Evolutionary conservation across 2,113 vertebrate species (phyloP).

Genomic region (Sialia sialis): DNA sequence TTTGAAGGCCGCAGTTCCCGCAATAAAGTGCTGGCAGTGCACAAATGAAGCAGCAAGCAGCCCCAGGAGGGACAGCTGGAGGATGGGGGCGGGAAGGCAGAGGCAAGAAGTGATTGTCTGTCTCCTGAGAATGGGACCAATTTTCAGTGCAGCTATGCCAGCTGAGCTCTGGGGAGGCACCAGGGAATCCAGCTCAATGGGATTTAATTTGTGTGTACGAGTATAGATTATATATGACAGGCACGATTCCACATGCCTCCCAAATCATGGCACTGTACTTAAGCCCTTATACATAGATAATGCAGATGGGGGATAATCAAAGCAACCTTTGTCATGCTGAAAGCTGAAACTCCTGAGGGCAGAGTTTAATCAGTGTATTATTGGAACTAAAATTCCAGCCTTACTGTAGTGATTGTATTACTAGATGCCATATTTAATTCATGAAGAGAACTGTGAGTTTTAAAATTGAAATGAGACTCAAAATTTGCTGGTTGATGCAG

Average conservation of each 20-base stretch:
- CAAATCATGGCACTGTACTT: conserved; percentile 3
- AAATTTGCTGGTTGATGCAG: conserved; percentile 6
- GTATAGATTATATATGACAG: conserved; percentile 34
- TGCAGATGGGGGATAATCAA: conserved; percentile 29
- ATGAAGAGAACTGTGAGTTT: background rate
- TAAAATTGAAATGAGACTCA: conserved; percentile 15
- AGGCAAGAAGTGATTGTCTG: conserved; percentile 27
- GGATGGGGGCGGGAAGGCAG: background rate
- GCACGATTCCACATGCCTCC: conserved; percentile 32
- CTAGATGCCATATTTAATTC: conserved; percentile 54
- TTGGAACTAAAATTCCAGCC: conserved; percentile 30
- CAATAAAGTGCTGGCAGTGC: background rate
- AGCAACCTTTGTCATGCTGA: conserved; percentile 46
- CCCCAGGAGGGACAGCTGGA: background rate
- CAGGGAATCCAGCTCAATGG: conserved; percentile 38
- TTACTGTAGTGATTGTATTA: background rate
- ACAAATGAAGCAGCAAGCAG: background rate
- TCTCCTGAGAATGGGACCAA: conserved; percentile 31
- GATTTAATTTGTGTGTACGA: conserved; percentile 15
- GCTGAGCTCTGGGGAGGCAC: conserved; percentile 47
- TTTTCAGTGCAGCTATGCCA: conserved; percentile 48
- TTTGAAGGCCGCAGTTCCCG: fast-evolving
- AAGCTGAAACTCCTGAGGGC: conserved; percentile 35
- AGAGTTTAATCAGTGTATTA: conserved; percentile 51
- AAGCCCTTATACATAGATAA: conserved; percentile 6